Evolutionary conservation across 2,113 vertebrate genomes (phyloP), one percentile per base, ranked within the genome.

Genomic region (Grus americana): DNA sequence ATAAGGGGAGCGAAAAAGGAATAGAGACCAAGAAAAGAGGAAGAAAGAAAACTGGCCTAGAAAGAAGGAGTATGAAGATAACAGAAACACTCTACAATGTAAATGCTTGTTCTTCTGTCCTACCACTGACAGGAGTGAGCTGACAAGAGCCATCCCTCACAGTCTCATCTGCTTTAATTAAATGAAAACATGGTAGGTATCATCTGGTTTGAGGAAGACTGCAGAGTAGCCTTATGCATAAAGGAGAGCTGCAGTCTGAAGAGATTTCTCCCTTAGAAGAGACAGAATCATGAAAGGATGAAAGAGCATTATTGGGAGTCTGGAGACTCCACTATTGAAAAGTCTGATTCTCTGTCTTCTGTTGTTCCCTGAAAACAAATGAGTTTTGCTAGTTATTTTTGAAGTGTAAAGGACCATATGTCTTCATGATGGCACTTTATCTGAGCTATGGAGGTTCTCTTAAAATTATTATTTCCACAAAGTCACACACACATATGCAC

Each of bases 21-120:
- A 34, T 12, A 74, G 26, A 74, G 15, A 59, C 21, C 10, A 55
- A 78, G 63, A 59, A 82, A 91, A 73, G 32, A 38, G 12, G 54
- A 86, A 40, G 17, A 83, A 84, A 52, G 55, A 65, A 79, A 94
- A 23, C 13, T 30, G 30, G 9, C 5, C 13, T 76, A 67, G 73
- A 67, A 79, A 66, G 36, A 80, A 72, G 30, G 38, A 4, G 1
- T 38, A 50, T 79, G 27, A 68, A 71, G 49, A 42, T 55, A 83
- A 74, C 13, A 65, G 70, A 90, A 83, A 58, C 42, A 38, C 29
- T 78, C 15, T 65, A 29, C 40, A n/a, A 3, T 49, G 61, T 79
- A 73, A 63, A 63, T 54, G 12, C 27, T 88, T 88, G 36, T 90
- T 95, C n/a, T 76, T 90, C 22, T 79, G 54, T 94, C 36, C 52